These are phyloP conservation scores for Capreolus pygargus DNA, from an alignment of 2,113 vertebrate species.

Conservation along the genomic window DNA sequence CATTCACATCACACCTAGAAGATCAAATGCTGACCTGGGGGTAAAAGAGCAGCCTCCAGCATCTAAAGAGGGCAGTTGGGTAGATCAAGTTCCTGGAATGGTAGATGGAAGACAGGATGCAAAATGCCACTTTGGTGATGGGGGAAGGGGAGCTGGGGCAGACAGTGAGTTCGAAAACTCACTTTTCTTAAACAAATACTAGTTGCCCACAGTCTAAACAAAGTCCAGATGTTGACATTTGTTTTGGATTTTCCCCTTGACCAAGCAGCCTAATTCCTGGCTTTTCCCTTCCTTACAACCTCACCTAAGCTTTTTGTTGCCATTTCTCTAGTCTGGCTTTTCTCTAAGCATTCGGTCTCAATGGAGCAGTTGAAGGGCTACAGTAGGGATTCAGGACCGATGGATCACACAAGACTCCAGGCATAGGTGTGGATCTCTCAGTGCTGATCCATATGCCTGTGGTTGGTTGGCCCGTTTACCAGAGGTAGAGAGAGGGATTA, in stretches of 20 bases:
- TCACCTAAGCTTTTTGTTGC: background rate
- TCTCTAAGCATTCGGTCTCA: background rate
- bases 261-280: background rate
- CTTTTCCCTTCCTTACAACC: background rate
- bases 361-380: background rate
- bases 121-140: background rate
- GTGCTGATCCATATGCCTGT: background rate
- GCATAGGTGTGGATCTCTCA: background rate
- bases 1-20: background rate
- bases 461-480: background rate
- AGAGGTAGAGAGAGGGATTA: background rate
- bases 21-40: background rate
- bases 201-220: background rate
- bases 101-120: background rate
- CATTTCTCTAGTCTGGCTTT: background rate
- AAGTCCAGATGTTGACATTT: background rate
- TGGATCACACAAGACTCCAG: background rate
- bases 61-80: background rate
- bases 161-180: background rate
- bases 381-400: fast-evolving
- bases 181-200: background rate
- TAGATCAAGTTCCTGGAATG: background rate
- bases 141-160: background rate
- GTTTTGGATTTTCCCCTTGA: background rate
- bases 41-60: background rate